These are phyloP conservation scores for Myopa tessellatipennis DNA, from an alignment of 2,888 invertebrate genomes.

Conservation along the genomic window DNA sequence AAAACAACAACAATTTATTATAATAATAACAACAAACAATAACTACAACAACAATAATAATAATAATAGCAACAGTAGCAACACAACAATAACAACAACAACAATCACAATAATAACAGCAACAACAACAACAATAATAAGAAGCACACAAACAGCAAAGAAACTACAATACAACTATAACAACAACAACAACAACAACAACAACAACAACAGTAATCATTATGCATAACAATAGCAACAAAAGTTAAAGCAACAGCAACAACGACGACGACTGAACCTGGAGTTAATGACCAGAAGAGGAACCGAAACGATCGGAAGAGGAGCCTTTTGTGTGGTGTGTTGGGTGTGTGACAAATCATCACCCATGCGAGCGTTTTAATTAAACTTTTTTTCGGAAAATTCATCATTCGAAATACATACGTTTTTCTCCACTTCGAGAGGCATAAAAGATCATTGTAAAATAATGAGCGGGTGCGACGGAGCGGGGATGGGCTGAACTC, in stretches of 20 bases:
- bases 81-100: background rate
- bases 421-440: too few species aligned
- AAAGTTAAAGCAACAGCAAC: background rate
- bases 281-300: constrained; percentile 29
- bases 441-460: too few species aligned
- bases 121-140: too few species aligned
- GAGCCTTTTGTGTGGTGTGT: too few species aligned
- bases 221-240: constrained; percentile 14
- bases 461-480: too few species aligned
- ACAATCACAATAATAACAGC: background rate
- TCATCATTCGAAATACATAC: too few species aligned
- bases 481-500: too few species aligned
- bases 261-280: constrained; percentile 2
- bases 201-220: constrained; percentile 14
- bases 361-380: constrained; percentile 1
- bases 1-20: too few species aligned
- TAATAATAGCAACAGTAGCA: too few species aligned
- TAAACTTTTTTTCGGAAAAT: too few species aligned
- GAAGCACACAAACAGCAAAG: too few species aligned
- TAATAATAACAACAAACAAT: background rate
- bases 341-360: background rate
- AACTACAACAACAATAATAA: too few species aligned
- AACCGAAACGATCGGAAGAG: background rate
- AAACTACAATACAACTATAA: constrained; percentile 9
- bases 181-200: background rate